phyloP scores from a whole-genome alignment of 2,888 invertebrate genomes.

The Tholera decimalis region DNA sequence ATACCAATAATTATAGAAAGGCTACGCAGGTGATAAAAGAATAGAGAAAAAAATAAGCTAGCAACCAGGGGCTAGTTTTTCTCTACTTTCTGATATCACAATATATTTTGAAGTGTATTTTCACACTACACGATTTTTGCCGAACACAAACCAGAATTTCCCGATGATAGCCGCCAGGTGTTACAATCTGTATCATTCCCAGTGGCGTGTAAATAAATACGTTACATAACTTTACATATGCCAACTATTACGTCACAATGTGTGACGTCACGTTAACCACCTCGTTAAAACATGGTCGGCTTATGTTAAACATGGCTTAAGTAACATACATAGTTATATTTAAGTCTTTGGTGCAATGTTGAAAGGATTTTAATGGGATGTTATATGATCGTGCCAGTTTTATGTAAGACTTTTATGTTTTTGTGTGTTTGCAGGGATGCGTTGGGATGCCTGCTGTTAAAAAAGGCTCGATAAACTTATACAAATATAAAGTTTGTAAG shows the following conservation, averaged over 20 bases:
- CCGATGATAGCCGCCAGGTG: slow-evolving; percentile 27
- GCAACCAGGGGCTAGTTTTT: not conserved
- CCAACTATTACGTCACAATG: slow-evolving; percentile 26
- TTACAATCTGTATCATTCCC: slow-evolving; percentile 14
- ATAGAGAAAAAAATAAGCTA: not conserved
- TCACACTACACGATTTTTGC: slow-evolving; percentile 1
- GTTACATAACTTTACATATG: slow-evolving; percentile 2
- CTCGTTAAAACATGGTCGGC: slow-evolving; percentile 1
- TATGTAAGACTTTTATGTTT: not conserved
- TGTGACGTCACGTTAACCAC: slow-evolving; percentile 28
- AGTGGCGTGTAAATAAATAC: slow-evolving; percentile 11
- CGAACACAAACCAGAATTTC: slow-evolving; percentile 9
- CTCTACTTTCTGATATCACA: no score
- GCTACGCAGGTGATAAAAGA: no score
- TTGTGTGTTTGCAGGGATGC: no score
- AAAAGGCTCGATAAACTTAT: no score
- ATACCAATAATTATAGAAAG: no score
- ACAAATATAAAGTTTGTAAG: no score
- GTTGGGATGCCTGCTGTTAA: no score
- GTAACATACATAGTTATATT: slow-evolving; percentile 30
- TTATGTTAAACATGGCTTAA: not conserved
- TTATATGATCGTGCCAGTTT: not conserved
- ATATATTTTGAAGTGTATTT: not conserved
- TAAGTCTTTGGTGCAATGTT: not conserved
- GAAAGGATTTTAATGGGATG: not conserved